phyloP scores from a whole-genome alignment of 2,113 vertebrate genomes.

The Otus sunia region DNA sequence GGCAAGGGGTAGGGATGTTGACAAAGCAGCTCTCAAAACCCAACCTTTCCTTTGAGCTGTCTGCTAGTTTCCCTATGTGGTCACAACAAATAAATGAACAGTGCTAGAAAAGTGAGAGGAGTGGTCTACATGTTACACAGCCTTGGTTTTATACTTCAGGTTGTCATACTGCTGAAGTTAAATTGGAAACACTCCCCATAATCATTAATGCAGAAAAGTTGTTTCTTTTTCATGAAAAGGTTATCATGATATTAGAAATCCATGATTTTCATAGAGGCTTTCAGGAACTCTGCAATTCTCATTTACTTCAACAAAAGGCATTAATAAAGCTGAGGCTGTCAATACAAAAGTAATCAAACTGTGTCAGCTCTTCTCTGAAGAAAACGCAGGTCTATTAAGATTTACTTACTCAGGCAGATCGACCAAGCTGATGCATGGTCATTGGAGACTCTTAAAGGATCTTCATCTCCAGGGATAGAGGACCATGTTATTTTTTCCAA shows the following conservation, averaged over 20 bases:
- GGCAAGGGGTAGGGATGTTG: neutral
- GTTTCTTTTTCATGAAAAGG: neutral
- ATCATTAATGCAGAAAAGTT: neutral
- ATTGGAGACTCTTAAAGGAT: slow-evolving; percentile 33
- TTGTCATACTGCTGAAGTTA: neutral
- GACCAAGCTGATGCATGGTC: neutral
- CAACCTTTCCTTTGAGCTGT: neutral
- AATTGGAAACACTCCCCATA: neutral
- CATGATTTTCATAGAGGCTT: neutral
- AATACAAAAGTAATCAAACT: slow-evolving; percentile 41
- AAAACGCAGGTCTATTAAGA: slow-evolving; percentile 20
- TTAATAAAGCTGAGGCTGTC: neutral
- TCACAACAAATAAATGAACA: neutral
- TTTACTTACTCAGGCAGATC: slow-evolving; percentile 24
- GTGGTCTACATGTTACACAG: neutral
- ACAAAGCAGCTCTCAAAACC: neutral
- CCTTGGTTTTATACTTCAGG: neutral
- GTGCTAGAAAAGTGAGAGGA: neutral
- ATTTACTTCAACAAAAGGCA: slow-evolving; percentile 33
- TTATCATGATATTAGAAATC: neutral
- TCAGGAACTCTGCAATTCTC: neutral
- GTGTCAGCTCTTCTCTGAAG: slow-evolving; percentile 7
- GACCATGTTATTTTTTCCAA: neutral
- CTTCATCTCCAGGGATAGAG: neutral
- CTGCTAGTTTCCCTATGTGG: neutral